phyloP scores from a whole-genome alignment of 2,888 invertebrate genomes.

The Entomobrya multifasciata region DNA sequence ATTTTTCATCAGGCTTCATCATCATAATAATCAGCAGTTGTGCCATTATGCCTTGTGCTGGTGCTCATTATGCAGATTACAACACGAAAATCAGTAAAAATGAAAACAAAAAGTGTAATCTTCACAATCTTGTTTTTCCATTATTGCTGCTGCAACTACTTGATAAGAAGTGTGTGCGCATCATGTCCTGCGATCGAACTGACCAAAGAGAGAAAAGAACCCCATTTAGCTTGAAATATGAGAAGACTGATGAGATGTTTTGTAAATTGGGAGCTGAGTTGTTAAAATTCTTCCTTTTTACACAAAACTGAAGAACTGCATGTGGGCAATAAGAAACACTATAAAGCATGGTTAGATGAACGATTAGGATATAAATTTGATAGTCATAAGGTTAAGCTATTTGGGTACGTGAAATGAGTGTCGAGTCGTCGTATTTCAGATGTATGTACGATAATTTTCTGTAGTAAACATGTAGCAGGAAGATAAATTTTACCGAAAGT shows the following conservation, averaged over 20 bases:
- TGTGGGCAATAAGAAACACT: slow-evolving; percentile 35
- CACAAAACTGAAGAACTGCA: slow-evolving; percentile 8
- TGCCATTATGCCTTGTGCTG: slow-evolving; percentile 44
- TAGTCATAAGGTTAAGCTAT: slow-evolving; percentile 51
- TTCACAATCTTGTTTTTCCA: slow-evolving; percentile 8
- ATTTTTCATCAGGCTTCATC: slow-evolving; percentile 41
- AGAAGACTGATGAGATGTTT: slow-evolving; percentile 63
- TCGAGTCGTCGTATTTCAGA: neutral
- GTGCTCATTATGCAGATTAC: slow-evolving; percentile 64
- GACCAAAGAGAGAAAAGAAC: slow-evolving; percentile 44
- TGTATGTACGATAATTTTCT: neutral
- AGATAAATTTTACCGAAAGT: too few relatives aligned
- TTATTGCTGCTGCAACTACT: neutral
- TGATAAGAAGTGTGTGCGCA: neutral
- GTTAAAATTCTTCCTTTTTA: slow-evolving; percentile 55
- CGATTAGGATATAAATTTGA: slow-evolving; percentile 36
- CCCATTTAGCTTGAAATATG: slow-evolving; percentile 65
- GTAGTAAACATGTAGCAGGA: neutral
- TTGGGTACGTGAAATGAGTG: neutral
- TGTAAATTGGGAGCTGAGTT: slow-evolving; percentile 70
- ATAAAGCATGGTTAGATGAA: slow-evolving; percentile 45
- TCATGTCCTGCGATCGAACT: slow-evolving; percentile 43
- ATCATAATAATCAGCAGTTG: slow-evolving; percentile 54
- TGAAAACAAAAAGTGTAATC: slow-evolving; percentile 48
- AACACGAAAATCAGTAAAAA: slow-evolving; percentile 52